Base-by-base conservation (phyloP, 2,113 vertebrate species). In the Semnornis frantzii region DNA sequence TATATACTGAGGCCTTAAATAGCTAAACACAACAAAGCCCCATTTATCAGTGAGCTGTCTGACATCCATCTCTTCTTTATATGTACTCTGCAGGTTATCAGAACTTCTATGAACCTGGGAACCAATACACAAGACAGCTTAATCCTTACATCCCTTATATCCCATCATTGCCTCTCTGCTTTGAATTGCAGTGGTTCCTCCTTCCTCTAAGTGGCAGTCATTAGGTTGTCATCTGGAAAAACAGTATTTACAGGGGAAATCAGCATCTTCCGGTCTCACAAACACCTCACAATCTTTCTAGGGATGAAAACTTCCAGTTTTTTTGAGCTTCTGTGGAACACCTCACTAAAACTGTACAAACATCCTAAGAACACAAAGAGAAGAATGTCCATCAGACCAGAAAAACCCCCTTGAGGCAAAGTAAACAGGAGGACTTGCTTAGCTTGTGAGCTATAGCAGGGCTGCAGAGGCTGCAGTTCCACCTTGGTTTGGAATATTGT, bases 381-480 rank as follows among this genome's bases (percentile, higher is more conserved):
- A 63, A 62, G 54, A 90, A n/a, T 14, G 19, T 77, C 57, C 39
- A 50, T 59, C 42, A 64, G 70, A 30, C 18, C 73, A 72, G 69
- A 42, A 77, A 58, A 48, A 21, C 44, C 64, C n/a, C 55, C 37
- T 19, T 24, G 71, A 65, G 66, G 37, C 12, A 14, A 18, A 15
- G 17, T 24, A 63, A 27, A 10, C 16, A 19, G 66, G 18, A 78
- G 74, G 58, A 57, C 48, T 37, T 68, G 60, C 68, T n/a, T 57
- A 66, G 30, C 42, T 90, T 34, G 48, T 14, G 62, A 75, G 54
- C 87, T 78, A 11, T 78, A 44, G 54, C 65, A 30, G 39, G 73
- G 82, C 91, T 93, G 92, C 86, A 86, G 90, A 73, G 71, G n/a
- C 89, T 95, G 87, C 87, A 65, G 70, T 84, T 86, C 79, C 91